phyloP scores from a whole-genome alignment of 2,113 vertebrate species.

The Cinclus cinclus region DNA sequence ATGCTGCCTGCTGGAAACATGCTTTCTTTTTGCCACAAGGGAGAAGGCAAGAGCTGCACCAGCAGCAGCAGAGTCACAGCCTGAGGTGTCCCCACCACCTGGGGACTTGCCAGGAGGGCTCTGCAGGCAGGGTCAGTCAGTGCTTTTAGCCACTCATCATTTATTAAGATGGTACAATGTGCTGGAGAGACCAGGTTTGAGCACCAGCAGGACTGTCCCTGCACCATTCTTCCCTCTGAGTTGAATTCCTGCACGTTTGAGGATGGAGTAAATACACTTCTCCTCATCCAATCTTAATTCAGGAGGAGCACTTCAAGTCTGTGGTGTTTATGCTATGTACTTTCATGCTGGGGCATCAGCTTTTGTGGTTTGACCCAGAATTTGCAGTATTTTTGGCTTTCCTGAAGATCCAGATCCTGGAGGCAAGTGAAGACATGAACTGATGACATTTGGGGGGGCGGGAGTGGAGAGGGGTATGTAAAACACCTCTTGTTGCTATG shows the following conservation, averaged over 20 bases:
- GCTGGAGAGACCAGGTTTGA: background rate
- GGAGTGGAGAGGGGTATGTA: too few species aligned
- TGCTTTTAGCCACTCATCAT: background rate
- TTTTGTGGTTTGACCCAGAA: background rate
- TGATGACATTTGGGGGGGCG: background rate
- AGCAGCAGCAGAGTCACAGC: background rate
- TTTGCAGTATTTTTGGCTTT: background rate
- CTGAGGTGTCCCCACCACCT: background rate
- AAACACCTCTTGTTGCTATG: background rate
- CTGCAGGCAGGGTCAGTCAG: background rate
- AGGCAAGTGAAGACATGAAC: background rate
- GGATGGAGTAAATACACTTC: background rate
- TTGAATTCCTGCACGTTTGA: background rate
- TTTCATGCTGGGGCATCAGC: background rate
- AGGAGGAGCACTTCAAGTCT: background rate
- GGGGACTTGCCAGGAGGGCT: background rate
- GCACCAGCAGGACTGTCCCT: background rate
- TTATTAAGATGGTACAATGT: background rate
- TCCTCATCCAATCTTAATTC: accelerated
- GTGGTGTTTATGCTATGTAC: background rate
- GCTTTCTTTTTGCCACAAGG: background rate
- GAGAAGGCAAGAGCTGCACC: background rate
- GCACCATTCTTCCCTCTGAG: background rate
- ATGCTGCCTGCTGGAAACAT: background rate
- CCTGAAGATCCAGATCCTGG: background rate